A percentile compares a stretch with the other conserved stretches of the same genome.
Conservation (phyloP, 2,113 vertebrate genomes). For the Eidolon helvum region DNA sequence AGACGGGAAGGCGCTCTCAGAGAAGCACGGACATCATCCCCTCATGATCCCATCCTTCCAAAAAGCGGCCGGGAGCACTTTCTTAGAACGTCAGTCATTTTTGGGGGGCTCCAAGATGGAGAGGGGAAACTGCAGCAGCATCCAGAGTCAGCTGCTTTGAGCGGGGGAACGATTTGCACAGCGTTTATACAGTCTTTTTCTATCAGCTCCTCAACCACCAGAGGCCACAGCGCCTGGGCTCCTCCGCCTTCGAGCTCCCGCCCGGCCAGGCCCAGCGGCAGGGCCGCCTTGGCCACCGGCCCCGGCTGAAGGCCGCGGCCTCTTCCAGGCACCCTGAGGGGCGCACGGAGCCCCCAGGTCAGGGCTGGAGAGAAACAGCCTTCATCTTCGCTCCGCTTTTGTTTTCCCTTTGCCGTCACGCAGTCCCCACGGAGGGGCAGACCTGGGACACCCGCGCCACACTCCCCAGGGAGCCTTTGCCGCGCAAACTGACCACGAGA, state of each 20-base stretch:
- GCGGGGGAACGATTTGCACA: conserved; percentile 69
- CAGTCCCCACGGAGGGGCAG: background rate
- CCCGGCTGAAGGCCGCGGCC: background rate
- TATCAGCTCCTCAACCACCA: background rate
- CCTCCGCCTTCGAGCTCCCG: background rate
- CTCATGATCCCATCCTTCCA: background rate
- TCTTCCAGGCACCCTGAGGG: background rate
- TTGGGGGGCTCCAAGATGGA: conserved; percentile 44
- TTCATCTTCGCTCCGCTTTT: background rate
- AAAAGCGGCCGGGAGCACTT: conserved; percentile 72
- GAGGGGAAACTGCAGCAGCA: conserved; percentile 36
- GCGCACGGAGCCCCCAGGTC: background rate
- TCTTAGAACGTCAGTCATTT: conserved; percentile 70
- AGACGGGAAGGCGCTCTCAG: background rate
- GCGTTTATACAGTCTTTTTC: conserved; percentile 49
- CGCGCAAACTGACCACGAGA: background rate
- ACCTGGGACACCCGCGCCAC: background rate
- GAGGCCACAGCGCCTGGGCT: background rate
- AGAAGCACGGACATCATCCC: background rate
- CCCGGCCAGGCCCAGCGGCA: accelerated
- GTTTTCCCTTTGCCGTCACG: background rate
- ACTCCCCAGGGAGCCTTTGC: background rate
- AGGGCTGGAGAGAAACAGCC: background rate
- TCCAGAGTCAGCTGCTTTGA: conserved; percentile 55
- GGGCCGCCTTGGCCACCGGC: background rate